Conservation (phyloP, 2,888 invertebrate genomes). For the Andrena marginata region DNA sequence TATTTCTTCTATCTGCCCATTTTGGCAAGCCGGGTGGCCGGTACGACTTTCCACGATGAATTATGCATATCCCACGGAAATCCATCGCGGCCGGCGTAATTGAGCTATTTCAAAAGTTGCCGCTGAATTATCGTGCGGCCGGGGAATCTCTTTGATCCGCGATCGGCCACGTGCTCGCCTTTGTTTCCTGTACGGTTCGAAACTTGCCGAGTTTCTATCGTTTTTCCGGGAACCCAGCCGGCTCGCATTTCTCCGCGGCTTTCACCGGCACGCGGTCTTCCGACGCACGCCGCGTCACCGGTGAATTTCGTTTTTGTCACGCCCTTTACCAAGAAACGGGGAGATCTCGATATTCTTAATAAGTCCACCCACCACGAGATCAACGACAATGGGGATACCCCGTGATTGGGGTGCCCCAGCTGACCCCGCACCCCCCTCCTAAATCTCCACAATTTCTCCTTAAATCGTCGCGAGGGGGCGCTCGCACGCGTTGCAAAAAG, state of each 20-base stretch:
- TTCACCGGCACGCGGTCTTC: conserved; percentile 1
- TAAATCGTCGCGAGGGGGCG: conserved; percentile 18
- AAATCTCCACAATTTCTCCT: conserved; percentile 5
- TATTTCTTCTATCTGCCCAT: conserved; percentile 17
- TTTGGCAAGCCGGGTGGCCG: conserved; percentile 24
- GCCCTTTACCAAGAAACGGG: background rate
- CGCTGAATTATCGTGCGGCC: conserved; percentile 35
- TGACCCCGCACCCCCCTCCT: background rate
- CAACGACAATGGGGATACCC: background rate
- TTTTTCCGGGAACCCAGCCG: conserved; percentile 5
- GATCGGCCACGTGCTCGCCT: conserved; percentile 31
- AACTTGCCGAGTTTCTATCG: background rate
- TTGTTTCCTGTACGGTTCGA: conserved; percentile 13
- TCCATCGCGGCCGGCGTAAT: conserved; percentile 40
- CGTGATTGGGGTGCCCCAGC: background rate
- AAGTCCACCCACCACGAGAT: background rate
- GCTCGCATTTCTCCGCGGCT: conserved; percentile 16
- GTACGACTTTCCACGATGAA: conserved; percentile 50
- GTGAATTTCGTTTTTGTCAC: background rate
- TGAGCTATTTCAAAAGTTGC: conserved; percentile 49
- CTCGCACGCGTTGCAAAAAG: conserved; percentile 15
- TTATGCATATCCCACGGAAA: conserved; percentile 48
- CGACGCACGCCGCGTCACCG: background rate
- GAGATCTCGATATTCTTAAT: background rate
- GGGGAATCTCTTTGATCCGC: conserved; percentile 38